Evolutionary conservation across 2,888 invertebrate genomes (phyloP).

Genomic region (Habrosyne pyritoides): DNA sequence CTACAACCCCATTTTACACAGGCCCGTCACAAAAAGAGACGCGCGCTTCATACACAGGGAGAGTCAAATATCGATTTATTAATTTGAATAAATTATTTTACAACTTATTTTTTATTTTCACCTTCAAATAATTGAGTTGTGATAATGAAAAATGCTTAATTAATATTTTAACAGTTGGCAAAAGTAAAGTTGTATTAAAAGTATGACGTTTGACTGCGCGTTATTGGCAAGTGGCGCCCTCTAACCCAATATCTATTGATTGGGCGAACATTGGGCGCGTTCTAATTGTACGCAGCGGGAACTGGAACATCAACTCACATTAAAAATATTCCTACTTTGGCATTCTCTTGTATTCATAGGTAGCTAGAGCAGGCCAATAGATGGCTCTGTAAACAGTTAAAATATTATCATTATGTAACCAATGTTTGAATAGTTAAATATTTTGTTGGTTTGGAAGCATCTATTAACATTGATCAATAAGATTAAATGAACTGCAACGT

Average conservation of each 20-base stretch:
- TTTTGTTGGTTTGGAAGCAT: no score
- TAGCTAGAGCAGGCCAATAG: slow-evolving; percentile 53
- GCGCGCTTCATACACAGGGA: not conserved
- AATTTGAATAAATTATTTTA: not conserved
- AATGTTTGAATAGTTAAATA: no score
- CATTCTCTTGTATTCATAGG: slow-evolving; percentile 48
- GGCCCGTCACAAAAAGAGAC: no score
- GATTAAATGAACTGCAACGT: no score
- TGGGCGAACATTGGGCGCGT: slow-evolving; percentile 58
- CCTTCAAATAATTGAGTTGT: not conserved
- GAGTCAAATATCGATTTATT: not conserved
- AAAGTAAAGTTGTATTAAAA: slow-evolving; percentile 19
- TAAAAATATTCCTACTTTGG: slow-evolving; percentile 39
- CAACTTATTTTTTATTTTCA: not conserved
- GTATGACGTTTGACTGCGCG: slow-evolving; percentile 34
- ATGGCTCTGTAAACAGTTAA: slow-evolving; percentile 52
- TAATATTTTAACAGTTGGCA: slow-evolving; percentile 21
- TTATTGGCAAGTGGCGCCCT: slow-evolving; percentile 56
- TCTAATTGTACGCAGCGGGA: slow-evolving; percentile 54
- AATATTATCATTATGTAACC: no score
- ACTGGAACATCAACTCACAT: slow-evolving; percentile 35
- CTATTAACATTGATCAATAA: no score
- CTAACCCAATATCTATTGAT: slow-evolving; percentile 66
- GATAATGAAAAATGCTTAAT: not conserved
- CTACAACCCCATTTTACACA: not conserved